Percentiles rank a stretch among this genome's conserved stretches.
Evolutionary conservation across 1,140 invertebrate genomes (phyloP).

Genomic region (Drosophila santomea): DNA sequence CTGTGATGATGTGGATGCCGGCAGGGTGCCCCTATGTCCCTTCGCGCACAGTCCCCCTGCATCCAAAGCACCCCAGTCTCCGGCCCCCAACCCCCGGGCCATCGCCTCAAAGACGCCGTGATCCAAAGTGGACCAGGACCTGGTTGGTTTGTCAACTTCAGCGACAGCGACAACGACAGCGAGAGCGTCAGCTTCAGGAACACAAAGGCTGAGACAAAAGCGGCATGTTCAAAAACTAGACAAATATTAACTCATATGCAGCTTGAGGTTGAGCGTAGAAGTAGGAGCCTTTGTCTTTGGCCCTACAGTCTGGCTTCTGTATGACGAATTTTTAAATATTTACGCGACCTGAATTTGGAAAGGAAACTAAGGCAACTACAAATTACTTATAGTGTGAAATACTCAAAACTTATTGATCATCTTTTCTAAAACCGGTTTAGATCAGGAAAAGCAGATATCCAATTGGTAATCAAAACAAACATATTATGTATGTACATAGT

Average conservation of each 20-base stretch:
- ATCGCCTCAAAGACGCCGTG: slow-evolving; percentile 40
- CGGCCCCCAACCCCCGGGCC: background rate
- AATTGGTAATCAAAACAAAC: no score
- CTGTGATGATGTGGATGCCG: slow-evolving; percentile 53
- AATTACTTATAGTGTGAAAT: no score
- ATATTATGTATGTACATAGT: no score
- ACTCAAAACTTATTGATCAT: no score
- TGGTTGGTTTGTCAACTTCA: slow-evolving; percentile 41
- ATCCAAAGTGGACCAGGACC: slow-evolving; percentile 57
- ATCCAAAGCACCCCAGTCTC: no score
- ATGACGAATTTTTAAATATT: background rate
- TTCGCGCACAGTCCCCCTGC: background rate
- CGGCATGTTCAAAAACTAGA: slow-evolving; percentile 75
- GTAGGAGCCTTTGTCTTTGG: slow-evolving; percentile 33
- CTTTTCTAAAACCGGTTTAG: no score
- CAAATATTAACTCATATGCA: slow-evolving; percentile 79
- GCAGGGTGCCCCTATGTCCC: slow-evolving; percentile 19
- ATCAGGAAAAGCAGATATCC: no score
- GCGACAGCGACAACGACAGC: slow-evolving; percentile 3
- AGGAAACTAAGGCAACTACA: no score
- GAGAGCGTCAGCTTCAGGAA: slow-evolving; percentile 14
- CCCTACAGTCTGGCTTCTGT: slow-evolving; percentile 5
- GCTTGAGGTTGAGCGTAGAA: slow-evolving; percentile 27
- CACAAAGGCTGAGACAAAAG: slow-evolving; percentile 62
- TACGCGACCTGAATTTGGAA: no score